Base-by-base conservation (phyloP, 1,140 invertebrate species). In the Anastatus disparis region DNA sequence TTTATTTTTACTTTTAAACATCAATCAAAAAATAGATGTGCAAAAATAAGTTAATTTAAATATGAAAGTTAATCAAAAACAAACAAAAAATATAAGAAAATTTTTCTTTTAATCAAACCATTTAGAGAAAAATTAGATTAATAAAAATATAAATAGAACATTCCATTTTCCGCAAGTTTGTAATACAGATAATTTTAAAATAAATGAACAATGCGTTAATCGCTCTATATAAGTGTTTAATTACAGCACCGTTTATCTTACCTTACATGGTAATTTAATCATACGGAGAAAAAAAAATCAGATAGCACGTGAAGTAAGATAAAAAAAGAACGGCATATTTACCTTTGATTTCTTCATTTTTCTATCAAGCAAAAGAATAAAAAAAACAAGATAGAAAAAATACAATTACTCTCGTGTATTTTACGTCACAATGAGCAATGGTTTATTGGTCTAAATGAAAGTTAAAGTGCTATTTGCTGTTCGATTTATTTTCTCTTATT, bases 391-490 rank as follows among this genome's bases (percentile, higher is more conserved):
- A 20, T 35, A 20, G 42, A 13, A 35, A 20, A 59, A 59, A 56
- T n/a, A 17, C 40, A 27, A 50, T 46, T 20, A n/a, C 24, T 35
- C 29, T 7, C n/a, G 38, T 35, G 40, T 42, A 40, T n/a, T 42
- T 53, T 55, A 24, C 52, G 38, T 65, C 50, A 29, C 40, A 35
- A 46, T 10, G 31, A 24, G 13, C 2, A 44, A 44, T 44, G 42
- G 10, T 56, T 56, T 56, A 66, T 56, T 56, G 64, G 31, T 17
- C n/a, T 13, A 22, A 68, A 68, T 48, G 29, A 59, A 62, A 53
- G 15, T 40, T 42, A 48, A 69, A 69, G 66, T 62, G 56, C 56
- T 24, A 31, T 69, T 69, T 27, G 46, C 31, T 59, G 56, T 69
- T 61, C n/a, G 31, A 50, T 50, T 69, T 42, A 61, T 62, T 62